Conservation (phyloP, 2,113 vertebrate species). For the Stigmatopora argus region DNA sequence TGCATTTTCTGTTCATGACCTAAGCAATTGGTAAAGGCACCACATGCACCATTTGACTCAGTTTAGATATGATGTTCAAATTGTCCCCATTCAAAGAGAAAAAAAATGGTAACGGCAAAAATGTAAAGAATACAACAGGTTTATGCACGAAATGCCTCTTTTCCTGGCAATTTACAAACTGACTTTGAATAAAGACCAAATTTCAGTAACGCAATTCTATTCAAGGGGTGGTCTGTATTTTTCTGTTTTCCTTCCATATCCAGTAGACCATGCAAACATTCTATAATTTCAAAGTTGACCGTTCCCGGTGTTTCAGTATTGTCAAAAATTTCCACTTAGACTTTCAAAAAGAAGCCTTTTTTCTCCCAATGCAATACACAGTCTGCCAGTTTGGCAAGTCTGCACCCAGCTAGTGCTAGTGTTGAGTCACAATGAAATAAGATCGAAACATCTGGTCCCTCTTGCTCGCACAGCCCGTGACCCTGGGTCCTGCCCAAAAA, state of each 20-base stretch:
- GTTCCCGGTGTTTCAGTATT: background rate
- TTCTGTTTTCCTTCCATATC: background rate
- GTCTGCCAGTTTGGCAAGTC: constrained; percentile 16
- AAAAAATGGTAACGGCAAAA: background rate
- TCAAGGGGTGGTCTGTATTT: background rate
- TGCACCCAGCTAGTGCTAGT: constrained; percentile 17
- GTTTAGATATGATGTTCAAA: background rate
- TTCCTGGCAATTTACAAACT: background rate
- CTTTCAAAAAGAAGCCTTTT: background rate
- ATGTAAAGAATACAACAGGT: background rate
- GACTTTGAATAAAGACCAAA: background rate
- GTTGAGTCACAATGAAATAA: constrained; percentile 40
- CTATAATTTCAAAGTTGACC: background rate
- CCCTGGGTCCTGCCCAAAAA: constrained; percentile 29
- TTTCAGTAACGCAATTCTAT: background rate
- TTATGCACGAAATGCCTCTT: background rate
- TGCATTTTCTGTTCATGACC: background rate
- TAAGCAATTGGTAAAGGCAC: background rate
- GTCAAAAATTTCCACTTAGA: constrained; percentile 5
- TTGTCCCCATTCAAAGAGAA: background rate
- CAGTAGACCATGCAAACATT: background rate
- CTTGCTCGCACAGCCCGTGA: constrained; percentile 22
- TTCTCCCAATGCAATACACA: background rate
- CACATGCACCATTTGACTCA: background rate
- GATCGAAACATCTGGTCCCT: constrained; percentile 55